A percentile compares a stretch with the other conserved stretches of the same genome.
phyloP scores from a whole-genome alignment of 2,797 vertebrate genomes.

The Mus caroli region DNA sequence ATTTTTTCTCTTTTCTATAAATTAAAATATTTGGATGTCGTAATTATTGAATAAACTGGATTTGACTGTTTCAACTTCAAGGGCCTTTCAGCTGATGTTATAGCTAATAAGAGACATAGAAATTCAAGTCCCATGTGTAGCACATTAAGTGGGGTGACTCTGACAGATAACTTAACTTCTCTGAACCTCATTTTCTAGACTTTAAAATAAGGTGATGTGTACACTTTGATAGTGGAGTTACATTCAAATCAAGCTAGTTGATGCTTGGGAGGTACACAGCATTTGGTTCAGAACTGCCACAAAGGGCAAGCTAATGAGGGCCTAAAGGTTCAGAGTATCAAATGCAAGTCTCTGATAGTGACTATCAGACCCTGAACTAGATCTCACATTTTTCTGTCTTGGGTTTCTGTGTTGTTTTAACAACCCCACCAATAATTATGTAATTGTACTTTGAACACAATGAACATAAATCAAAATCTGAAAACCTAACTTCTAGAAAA shows the following conservation, averaged over 20 bases:
- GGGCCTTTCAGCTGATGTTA: not conserved
- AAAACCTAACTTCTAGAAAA: not conserved
- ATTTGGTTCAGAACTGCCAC: not conserved
- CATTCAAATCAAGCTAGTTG: not conserved
- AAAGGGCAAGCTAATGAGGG: not conserved
- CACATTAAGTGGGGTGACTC: not conserved
- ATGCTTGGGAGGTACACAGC: not conserved
- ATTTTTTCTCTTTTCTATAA: not conserved
- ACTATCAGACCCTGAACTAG: not conserved
- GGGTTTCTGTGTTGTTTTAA: not conserved
- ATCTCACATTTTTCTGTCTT: not conserved
- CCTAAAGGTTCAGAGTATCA: not conserved
- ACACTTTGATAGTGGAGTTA: not conserved
- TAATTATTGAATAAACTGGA: not conserved
- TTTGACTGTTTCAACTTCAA: slow-evolving; percentile 3
- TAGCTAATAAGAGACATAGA: not conserved
- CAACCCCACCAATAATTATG: not conserved
- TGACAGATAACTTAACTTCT: slow-evolving; percentile 29
- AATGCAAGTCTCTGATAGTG: not conserved
- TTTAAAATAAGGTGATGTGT: not conserved
- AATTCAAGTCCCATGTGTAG: not conserved
- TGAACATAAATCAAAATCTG: not conserved
- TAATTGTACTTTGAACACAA: not conserved
- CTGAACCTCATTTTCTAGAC: not conserved
- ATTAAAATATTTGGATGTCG: not conserved